A percentile compares a stretch with the other conserved stretches of the same genome.
Evolutionary conservation across 1,140 invertebrate genomes (phyloP).

Genomic region (Rhagoletis zephyria): DNA sequence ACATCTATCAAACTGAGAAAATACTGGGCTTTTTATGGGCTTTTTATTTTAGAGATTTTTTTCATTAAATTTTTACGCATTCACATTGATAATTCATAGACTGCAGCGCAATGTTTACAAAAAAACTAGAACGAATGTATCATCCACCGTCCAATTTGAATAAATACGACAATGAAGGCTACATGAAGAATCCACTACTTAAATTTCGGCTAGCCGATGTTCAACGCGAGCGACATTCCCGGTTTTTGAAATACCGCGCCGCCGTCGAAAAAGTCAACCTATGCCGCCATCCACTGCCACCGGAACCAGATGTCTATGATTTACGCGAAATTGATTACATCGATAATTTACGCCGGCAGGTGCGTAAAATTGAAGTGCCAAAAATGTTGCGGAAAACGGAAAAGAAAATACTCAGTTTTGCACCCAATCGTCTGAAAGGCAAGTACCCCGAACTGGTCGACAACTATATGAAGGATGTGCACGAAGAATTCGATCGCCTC

Average conservation of each 20-base stretch:
- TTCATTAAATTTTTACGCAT: constrained; percentile 1
- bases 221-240: constrained; percentile 66
- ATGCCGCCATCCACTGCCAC: constrained; percentile 59
- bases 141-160: constrained; percentile 67
- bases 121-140: constrained; percentile 65
- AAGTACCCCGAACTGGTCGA: constrained; percentile 68
- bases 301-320: constrained; percentile 63
- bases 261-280: constrained; percentile 68
- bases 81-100: neutral
- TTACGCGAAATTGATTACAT: constrained; percentile 66
- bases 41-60: neutral
- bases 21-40: neutral
- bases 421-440: constrained; percentile 63
- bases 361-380: constrained; percentile 69
- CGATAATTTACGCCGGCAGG: constrained; percentile 67
- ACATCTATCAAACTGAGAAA: constrained; percentile 14
- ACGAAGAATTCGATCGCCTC: constrained; percentile 67
- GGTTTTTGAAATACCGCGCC: constrained; percentile 68
- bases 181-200: constrained; percentile 70
- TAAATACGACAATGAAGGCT: constrained; percentile 71
- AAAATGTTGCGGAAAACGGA: constrained; percentile 69
- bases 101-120: constrained; percentile 42
- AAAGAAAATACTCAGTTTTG: constrained; percentile 68
- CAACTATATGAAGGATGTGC: constrained; percentile 69
- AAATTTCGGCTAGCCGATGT: constrained; percentile 68